Base-by-base conservation (phyloP, 2,113 vertebrate genomes). In the Dryoscopus gambensis region DNA sequence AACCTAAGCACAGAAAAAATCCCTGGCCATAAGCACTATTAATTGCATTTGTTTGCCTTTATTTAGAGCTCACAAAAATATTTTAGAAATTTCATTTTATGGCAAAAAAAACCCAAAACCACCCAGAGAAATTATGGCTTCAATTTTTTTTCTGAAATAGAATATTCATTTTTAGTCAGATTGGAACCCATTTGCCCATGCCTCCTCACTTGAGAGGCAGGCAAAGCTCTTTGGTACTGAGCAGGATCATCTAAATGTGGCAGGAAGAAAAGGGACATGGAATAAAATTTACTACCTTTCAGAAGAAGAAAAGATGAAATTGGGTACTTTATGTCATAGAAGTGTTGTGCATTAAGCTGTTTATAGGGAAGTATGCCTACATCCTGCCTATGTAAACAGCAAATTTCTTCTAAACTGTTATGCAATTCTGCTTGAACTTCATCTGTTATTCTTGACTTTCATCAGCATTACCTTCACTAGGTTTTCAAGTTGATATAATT, bases 251-350 rank as follows among this genome's bases (percentile, higher is more conserved):
- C 33, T 69, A 65, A 62, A 50, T 5, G 9, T 69, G 37, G 2
- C n/a, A 91, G 9, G 15, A 92, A 80, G 35, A 80, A 89, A 93
- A 60, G 15, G 6, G 9, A 31, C 9, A 73, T 56, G 5, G 50
- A 80, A 73, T 5, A 77, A 24, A 83, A 62, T 57, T 70, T 73
- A 33, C 27, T 68, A 8, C 22, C 7, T 25, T 71, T 70, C 22
- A 89, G 33, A 84, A 79, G 49, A 37, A 93, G 21, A 44, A 93
- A 19, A 6, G 71, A 57, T 3, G 2, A n/a, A 62, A 84, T 31
- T 1, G 0, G 9, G 5, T n/a, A 37, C 13, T 44, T 80, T 49
- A 40, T 23, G 2, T 28, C n/a, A 23, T 1, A 37, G 13, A 33
- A 50, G 25, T 28, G 22, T 40, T 71, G 55, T 73, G 15, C 13